phyloP scores from a whole-genome alignment of 2,797 vertebrate genomes.

The Ptychadena robeensis region DNA sequence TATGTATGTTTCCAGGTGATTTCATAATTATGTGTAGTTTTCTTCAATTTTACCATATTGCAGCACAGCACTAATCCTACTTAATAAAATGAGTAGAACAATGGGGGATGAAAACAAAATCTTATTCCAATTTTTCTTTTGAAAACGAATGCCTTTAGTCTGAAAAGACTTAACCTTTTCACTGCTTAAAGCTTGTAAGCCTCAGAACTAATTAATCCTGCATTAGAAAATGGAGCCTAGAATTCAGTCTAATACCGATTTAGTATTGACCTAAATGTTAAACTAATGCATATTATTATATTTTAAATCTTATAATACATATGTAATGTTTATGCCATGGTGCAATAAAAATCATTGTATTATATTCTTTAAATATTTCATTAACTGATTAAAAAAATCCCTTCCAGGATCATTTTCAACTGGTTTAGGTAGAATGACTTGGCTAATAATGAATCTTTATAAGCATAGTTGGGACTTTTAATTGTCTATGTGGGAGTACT shows the following conservation, averaged over 20 bases:
- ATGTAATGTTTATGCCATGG: slow-evolving; percentile 21
- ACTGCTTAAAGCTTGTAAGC: slow-evolving; percentile 11
- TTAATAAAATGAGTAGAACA: slow-evolving; percentile 64
- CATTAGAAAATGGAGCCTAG: slow-evolving; percentile 16
- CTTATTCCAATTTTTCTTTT: slow-evolving; percentile 40
- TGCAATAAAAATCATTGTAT: slow-evolving; percentile 4
- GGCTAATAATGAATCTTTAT: no score
- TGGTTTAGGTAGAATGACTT: no score
- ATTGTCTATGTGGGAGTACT: not conserved
- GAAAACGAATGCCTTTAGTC: slow-evolving; percentile 41
- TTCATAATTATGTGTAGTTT: slow-evolving; percentile 60
- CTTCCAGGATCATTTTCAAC: no score
- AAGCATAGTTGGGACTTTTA: not conserved
- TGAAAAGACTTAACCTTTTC: slow-evolving; percentile 30
- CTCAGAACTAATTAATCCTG: slow-evolving; percentile 24
- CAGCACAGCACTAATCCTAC: slow-evolving; percentile 63
- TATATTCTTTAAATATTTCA: not conserved
- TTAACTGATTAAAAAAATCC: no score
- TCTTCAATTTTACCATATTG: slow-evolving; percentile 62
- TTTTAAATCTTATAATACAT: slow-evolving; percentile 37
- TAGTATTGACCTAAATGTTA: slow-evolving; percentile 19
- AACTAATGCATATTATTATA: slow-evolving; percentile 34
- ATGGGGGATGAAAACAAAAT: slow-evolving; percentile 58
- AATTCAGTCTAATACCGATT: slow-evolving; percentile 14
- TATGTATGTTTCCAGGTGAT: slow-evolving; percentile 61